These are phyloP conservation scores for Rhagophthalmus giganteus DNA, from an alignment of 2,888 invertebrate species.

Conservation along the genomic window DNA sequence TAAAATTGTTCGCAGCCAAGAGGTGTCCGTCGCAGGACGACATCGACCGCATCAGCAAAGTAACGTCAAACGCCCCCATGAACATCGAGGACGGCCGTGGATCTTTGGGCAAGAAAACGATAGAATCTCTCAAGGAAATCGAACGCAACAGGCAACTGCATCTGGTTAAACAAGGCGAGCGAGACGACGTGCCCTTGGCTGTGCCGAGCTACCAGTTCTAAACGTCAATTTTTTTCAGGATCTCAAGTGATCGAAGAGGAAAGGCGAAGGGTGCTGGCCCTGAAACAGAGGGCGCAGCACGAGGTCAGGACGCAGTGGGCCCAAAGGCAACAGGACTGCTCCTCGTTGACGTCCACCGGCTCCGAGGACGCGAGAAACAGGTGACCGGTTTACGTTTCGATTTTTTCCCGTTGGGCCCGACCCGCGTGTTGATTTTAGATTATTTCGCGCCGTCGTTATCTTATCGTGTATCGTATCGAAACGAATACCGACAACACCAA, in stretches of 20 bases:
- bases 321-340: constrained; percentile 64
- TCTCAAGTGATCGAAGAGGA: constrained; percentile 91
- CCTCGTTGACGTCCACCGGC: constrained; percentile 58
- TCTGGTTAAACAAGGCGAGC: constrained; percentile 82
- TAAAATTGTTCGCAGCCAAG: constrained; percentile 16
- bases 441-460: too few species aligned
- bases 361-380: constrained; percentile 47
- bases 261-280: constrained; percentile 80
- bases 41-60: constrained; percentile 84
- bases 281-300: constrained; percentile 84
- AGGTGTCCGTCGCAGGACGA: constrained; percentile 77
- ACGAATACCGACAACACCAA: too few species aligned
- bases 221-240: constrained; percentile 59
- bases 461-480: too few species aligned
- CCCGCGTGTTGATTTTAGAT: too few species aligned
- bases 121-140: constrained; percentile 86
- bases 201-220: too few species aligned
- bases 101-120: constrained; percentile 74
- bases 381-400: constrained; percentile 36
- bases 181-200: too few species aligned
- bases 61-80: constrained; percentile 82
- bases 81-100: constrained; percentile 69
- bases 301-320: constrained; percentile 91
- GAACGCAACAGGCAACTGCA: constrained; percentile 84
- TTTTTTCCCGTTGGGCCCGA: not conserved